Evolutionary conservation across 2,113 vertebrate genomes (phyloP).

Genomic region (Hyla sarda): DNA sequence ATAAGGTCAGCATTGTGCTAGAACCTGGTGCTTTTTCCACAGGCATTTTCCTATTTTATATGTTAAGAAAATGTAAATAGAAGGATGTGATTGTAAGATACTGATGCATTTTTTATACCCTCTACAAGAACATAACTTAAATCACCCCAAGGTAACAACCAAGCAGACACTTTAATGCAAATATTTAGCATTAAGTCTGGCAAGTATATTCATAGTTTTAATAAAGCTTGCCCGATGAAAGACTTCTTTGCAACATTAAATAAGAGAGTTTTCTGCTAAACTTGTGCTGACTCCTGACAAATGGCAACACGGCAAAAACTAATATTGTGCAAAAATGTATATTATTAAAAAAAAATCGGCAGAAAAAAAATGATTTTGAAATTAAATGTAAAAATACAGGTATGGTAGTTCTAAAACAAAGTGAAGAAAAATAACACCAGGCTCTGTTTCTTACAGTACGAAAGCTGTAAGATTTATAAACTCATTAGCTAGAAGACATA

Average conservation of each 20-base stretch:
- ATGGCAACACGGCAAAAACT: constrained; percentile 43
- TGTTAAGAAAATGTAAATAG: constrained; percentile 59
- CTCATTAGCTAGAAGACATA: constrained; percentile 52
- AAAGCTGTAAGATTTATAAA: constrained; percentile 50
- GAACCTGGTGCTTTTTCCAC: constrained; percentile 44
- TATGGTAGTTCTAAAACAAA: background rate
- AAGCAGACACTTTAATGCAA: constrained; percentile 59
- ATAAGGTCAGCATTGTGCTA: constrained; percentile 49
- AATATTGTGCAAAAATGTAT: constrained; percentile 26
- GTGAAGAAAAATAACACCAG: background rate
- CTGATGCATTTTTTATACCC: constrained; percentile 58
- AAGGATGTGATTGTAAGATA: constrained; percentile 53
- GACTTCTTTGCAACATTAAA: constrained; percentile 57
- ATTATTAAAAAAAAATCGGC: constrained; percentile 34
- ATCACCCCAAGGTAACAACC: constrained; percentile 59
- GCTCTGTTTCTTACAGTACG: background rate
- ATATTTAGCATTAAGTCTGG: constrained; percentile 57
- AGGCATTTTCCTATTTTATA: constrained; percentile 50
- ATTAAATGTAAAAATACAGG: constrained; percentile 5
- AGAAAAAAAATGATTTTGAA: background rate
- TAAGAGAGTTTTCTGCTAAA: constrained; percentile 45
- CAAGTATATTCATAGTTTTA: constrained; percentile 60
- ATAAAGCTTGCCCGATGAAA: constrained; percentile 57
- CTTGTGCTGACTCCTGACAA: constrained; percentile 53
- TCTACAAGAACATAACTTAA: constrained; percentile 58